Evolutionary conservation across 2,113 vertebrate species (phyloP).

Genomic region (Gopherus evgoodei): DNA sequence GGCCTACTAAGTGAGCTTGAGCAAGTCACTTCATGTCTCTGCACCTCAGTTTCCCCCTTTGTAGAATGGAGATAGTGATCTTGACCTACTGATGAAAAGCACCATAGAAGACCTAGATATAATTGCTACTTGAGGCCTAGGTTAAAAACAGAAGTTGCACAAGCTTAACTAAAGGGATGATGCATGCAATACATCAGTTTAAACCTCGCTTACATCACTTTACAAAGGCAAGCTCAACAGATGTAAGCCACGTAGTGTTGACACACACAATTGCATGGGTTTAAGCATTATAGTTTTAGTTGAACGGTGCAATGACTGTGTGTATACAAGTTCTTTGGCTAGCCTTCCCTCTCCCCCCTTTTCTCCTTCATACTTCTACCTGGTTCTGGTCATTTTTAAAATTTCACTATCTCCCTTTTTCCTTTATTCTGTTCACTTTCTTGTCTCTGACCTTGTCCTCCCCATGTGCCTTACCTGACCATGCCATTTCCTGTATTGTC

Average conservation of each 20-base stretch:
- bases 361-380: background rate
- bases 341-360: fast-evolving
- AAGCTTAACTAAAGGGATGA: background rate
- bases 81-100: fast-evolving
- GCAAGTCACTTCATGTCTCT: background rate
- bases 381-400: background rate
- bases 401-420: background rate
- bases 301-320: fast-evolving
- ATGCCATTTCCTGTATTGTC: background rate
- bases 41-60: background rate
- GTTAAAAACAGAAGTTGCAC: background rate
- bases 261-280: background rate
- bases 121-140: background rate
- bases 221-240: fast-evolving
- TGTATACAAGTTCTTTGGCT: background rate
- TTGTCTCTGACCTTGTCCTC: background rate
- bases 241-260: fast-evolving
- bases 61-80: background rate
- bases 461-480: background rate
- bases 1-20: background rate
- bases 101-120: fast-evolving
- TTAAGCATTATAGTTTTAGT: fast-evolving
- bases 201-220: fast-evolving
- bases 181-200: fast-evolving
- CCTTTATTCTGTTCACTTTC: background rate